Base-by-base conservation (phyloP, 2,888 invertebrate genomes). In the Ormia ochracea region DNA sequence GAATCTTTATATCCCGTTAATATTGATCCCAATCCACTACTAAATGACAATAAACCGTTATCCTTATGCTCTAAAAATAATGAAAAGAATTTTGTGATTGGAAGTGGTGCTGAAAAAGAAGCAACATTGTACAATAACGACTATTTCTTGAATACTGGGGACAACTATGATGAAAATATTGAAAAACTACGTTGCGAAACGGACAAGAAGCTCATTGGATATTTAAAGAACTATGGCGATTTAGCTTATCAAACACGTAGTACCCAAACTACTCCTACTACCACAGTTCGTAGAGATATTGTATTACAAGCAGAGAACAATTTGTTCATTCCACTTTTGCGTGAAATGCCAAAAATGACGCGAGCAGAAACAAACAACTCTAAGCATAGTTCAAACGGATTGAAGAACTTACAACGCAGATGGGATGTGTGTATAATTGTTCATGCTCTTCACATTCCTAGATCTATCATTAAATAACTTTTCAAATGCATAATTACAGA, bases 251-350 rank as follows among this genome's bases (percentile, higher is more conserved):
- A 75, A 23, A 59, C 81, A 12, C 85, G 86, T 1, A 85, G 88
- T 52, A 89, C 89, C 31, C 88, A 89, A 81, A 89, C 89, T 3
- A 87, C 84, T 2, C 86, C 87, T 0, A 82, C 84, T 4, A 82
- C 84, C 1, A 70, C 84, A 10, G 85, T 82, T 1, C 83, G 88
- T 5, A 83, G 88, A 5, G 88, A 88, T 83, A 83, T 87, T 36
- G 88, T 88, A 3, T 75, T 88, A 58, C 83, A 83, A 9, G 87
- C 86, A 56, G 82, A 91, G 89, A 85, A 87, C 17, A 88, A 90
- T 43, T 87, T 93, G 36, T 93, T 93, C 0, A 92, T 93, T 85
- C 93, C 94, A 0, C 90, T 94, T 21, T 86, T 94, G 74, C 91
- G 93, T 79, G 93, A 92, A 85, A 91, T 91, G 85, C 88, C 89